Percentiles rank a stretch among this genome's conserved stretches.
Evolutionary conservation across 2,888 invertebrate genomes (phyloP).

Genomic region (Molorchus minor): DNA sequence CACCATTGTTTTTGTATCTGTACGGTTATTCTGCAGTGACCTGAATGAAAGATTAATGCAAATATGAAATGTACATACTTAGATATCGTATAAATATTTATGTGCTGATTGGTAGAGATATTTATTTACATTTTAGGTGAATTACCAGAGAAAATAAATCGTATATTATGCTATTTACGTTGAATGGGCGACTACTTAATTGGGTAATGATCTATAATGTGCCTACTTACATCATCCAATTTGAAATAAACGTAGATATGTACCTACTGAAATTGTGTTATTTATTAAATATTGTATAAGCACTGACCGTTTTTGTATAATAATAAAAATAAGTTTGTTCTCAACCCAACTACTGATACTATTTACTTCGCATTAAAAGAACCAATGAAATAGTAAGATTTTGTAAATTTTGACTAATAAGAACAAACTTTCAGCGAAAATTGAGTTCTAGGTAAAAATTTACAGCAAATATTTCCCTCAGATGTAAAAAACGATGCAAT

Average conservation of each 20-base stretch:
- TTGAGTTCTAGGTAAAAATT: too few species aligned
- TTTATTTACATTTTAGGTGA: constrained; percentile 10
- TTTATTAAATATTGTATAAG: too few species aligned
- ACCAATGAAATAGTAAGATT: too few species aligned
- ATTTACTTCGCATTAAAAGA: too few species aligned
- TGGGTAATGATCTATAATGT: not conserved
- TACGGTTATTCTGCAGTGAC: constrained; percentile 14
- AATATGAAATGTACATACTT: constrained; percentile 14
- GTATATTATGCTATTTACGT: not conserved
- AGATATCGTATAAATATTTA: constrained; percentile 12
- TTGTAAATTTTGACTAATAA: too few species aligned
- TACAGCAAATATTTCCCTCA: too few species aligned
- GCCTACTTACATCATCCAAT: too few species aligned
- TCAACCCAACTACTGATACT: too few species aligned
- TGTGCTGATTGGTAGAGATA: constrained; percentile 7
- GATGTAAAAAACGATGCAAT: too few species aligned
- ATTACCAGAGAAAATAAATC: constrained; percentile 15
- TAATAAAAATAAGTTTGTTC: not conserved
- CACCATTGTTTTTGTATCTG: constrained; percentile 19
- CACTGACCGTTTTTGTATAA: not conserved
- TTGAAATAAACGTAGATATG: not conserved
- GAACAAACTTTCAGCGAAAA: too few species aligned
- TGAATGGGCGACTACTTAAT: not conserved
- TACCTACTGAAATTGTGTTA: not conserved
- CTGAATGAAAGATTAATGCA: constrained; percentile 21